Conservation (phyloP, 1,140 invertebrate species). For the Acromyrmex charruanus region DNA sequence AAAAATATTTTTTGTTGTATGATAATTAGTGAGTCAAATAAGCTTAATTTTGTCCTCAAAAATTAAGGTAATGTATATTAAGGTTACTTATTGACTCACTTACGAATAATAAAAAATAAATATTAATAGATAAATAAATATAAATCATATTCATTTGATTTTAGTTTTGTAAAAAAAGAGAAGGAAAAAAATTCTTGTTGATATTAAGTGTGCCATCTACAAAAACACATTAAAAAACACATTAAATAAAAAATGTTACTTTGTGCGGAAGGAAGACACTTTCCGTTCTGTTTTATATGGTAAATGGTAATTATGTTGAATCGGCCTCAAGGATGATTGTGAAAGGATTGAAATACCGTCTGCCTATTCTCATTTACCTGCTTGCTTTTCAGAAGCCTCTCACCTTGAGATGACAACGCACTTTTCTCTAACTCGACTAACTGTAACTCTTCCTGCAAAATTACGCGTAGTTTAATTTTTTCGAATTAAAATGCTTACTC, state of each 20-base stretch:
- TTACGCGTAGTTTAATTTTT: conserved; percentile 8
- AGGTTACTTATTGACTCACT: too few species aligned
- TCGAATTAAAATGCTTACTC: conserved; percentile 13
- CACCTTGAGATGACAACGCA: background rate
- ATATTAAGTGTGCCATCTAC: background rate
- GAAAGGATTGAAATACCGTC: conserved; percentile 32
- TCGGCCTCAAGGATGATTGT: conserved; percentile 36
- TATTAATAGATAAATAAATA: background rate
- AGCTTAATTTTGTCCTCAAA: too few species aligned
- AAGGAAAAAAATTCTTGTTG: conserved; percentile 1
- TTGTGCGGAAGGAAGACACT: conserved; percentile 10
- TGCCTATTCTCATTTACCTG: background rate
- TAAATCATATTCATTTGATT: background rate
- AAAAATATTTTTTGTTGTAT: background rate
- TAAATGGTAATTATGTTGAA: background rate
- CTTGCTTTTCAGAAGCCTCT: background rate
- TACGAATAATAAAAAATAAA: background rate
- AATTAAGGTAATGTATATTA: too few species aligned
- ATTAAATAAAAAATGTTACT: background rate
- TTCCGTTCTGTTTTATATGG: conserved; percentile 15
- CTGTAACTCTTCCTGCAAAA: conserved; percentile 19
- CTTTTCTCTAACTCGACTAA: conserved; percentile 28
- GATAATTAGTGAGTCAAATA: too few species aligned
- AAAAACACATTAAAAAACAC: background rate
- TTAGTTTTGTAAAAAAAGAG: background rate